phyloP scores from a whole-genome alignment of 2,888 invertebrate genomes.

The Drosophila helvetica region DNA sequence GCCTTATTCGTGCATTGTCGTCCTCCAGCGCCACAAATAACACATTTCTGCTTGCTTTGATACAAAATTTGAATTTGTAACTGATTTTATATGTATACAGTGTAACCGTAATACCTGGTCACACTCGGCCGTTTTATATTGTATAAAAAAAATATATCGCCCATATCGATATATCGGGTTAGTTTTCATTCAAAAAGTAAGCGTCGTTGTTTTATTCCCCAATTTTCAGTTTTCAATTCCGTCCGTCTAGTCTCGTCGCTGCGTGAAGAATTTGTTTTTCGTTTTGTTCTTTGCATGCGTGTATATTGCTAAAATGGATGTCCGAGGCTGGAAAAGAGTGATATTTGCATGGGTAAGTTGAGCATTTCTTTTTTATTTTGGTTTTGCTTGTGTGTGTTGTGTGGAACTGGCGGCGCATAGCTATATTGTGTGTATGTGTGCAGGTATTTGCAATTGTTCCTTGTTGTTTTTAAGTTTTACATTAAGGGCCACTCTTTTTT shows the following conservation, averaged over 20 bases:
- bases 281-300: background rate
- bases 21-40: no score
- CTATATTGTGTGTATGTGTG: background rate
- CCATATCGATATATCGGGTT: no score
- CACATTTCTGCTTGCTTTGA: no score
- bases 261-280: conserved; percentile 1
- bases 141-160: no score
- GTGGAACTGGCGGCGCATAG: background rate
- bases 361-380: background rate
- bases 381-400: background rate
- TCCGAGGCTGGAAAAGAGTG: conserved; percentile 1
- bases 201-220: background rate
- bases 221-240: background rate
- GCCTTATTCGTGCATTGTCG: no score
- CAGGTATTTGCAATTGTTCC: background rate
- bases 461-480: background rate
- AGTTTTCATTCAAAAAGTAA: background rate
- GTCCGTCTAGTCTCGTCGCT: background rate
- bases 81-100: no score
- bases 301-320: background rate
- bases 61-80: no score
- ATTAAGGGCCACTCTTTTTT: background rate
- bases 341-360: conserved; percentile 6
- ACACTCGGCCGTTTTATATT: no score
- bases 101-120: no score